Evolutionary conservation across 2,888 invertebrate species (phyloP), one percentile per base, ranked within the genome.

Genomic region (Ashinkailepas kermadecensis): DNA sequence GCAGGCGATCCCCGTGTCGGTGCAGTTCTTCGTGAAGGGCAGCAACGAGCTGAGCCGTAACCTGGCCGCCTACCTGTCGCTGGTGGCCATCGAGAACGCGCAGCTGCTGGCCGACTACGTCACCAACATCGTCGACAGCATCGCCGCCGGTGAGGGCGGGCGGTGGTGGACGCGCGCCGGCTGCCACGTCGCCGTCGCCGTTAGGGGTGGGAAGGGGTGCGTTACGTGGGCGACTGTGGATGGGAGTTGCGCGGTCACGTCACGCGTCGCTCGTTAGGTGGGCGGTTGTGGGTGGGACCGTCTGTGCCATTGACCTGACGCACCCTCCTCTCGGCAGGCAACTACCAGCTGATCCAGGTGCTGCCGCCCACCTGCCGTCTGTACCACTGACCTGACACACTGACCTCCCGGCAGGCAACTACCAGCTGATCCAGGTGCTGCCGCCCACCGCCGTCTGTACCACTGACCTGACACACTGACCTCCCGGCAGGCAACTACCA

Each of bases 11-110:
- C 96, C 97, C 0, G 93, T 95, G 10, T 95, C 96, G 3, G 95
- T 97, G 2, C 95, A 95, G 88, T 96, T 96, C 88, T 89, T 97
- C 81, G 94, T 94, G 86, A 95, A 95, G 87, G 94, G 95, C 81
- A 97, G 97, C 88, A 91, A 92, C 84, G 96, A 96, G 87, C 90
- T 97, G 83, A 94, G 94, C 0, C 90, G 95, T 82, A 96, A 95
- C 87, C 93, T 96, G 90, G 95, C 96, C 70, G 93, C 95, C 81
- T 97, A 97, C 88, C 90, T 97, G 81, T 96, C 96, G 0, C 89
- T 97, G 84, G 96, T 96, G 21, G 96, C 96, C 81, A 95, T 95
- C 83, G 95, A 96, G 86, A 95, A 96, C 88, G 94, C 95, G 7
- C 92, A 92, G 83, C 88, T 96, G 84, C 89, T 97, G 70, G 94